A percentile compares a stretch with the other conserved stretches of the same genome.
phyloP scores from a whole-genome alignment of 2,113 vertebrate species.

The Pipa parva region DNA sequence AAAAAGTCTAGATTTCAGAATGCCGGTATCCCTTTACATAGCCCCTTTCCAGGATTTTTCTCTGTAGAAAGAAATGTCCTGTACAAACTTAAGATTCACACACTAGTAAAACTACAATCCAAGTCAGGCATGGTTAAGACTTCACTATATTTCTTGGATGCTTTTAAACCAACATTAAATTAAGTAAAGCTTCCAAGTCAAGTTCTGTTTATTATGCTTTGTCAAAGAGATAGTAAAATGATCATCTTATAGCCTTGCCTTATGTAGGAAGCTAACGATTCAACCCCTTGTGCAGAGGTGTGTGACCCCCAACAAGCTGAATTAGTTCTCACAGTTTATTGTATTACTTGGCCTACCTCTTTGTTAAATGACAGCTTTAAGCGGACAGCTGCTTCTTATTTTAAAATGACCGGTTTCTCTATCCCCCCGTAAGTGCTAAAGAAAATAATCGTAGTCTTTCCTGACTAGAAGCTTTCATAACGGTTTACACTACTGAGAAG shows the following conservation, averaged over 20 bases:
- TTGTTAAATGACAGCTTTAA: constrained; percentile 59
- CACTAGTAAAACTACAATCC: no score
- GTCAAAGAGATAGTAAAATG: neutral
- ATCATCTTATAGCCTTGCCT: no score
- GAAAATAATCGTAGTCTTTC: constrained; percentile 75
- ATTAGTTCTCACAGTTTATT: constrained; percentile 36
- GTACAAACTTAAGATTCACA: no score
- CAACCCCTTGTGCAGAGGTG: constrained; percentile 7
- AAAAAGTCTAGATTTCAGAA: no score
- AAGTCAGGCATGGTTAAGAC: no score
- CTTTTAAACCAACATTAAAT: no score
- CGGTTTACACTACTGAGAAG: constrained; percentile 60
- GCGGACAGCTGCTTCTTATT: constrained; percentile 78
- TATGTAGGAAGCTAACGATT: no score
- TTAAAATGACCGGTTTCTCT: constrained; percentile 71
- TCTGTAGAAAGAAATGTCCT: no score
- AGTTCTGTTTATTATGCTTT: neutral
- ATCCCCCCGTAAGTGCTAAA: constrained; percentile 73
- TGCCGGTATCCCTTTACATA: no score
- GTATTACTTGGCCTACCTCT: constrained; percentile 57
- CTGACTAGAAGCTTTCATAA: constrained; percentile 67
- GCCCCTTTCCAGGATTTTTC: no score
- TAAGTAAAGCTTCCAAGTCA: no score
- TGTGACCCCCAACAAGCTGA: constrained; percentile 12
- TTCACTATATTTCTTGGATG: no score